Evolutionary conservation across 2,888 invertebrate species (phyloP).

Genomic region (Syritta pipiens): DNA sequence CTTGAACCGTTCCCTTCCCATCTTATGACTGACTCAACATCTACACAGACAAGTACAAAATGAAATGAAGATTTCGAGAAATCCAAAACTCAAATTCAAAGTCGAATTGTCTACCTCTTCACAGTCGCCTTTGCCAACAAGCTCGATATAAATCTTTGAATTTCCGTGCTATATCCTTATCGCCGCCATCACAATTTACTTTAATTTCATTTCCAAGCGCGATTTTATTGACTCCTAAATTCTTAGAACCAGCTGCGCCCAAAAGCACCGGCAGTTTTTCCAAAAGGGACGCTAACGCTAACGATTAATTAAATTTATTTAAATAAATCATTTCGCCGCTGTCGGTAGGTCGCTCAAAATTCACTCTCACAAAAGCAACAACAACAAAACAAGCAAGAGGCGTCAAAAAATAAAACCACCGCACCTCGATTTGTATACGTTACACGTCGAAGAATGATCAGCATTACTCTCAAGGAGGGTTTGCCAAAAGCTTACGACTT

Average conservation of each 20-base stretch:
- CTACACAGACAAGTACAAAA: no score
- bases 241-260: constrained; percentile 13
- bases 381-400: constrained; percentile 4
- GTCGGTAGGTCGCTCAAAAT: constrained; percentile 20
- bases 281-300: constrained; percentile 1
- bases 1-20: no score
- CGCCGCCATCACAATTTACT: neutral
- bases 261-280: neutral
- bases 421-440: constrained; percentile 66
- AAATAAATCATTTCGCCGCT: constrained; percentile 63
- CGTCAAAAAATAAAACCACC: neutral
- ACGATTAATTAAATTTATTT: constrained; percentile 66
- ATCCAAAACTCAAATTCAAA: constrained; percentile 8
- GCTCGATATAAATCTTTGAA: constrained; percentile 22
- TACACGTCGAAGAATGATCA: constrained; percentile 65
- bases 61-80: neutral
- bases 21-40: no score
- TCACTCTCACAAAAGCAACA: constrained; percentile 7
- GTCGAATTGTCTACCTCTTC: neutral
- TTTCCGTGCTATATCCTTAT: constrained; percentile 9
- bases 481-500: constrained; percentile 64
- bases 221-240: constrained; percentile 24
- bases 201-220: constrained; percentile 36
- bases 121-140: neutral
- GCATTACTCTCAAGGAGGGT: constrained; percentile 49